phyloP scores from a whole-genome alignment of 2,113 vertebrate species.

The Brachyhypopomus gauderio region DNA sequence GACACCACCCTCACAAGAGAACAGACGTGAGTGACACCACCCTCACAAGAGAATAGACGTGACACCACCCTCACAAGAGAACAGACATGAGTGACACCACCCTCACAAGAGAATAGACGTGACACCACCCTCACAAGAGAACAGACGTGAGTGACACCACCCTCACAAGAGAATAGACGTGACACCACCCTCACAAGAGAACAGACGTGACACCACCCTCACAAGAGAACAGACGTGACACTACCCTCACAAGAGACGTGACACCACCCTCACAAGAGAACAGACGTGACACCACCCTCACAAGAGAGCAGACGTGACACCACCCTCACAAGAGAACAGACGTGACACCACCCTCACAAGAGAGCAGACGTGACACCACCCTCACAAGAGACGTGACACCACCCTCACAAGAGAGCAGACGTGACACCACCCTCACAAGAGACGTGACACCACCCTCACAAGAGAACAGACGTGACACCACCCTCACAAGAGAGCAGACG shows the following conservation, averaged over 20 bases:
- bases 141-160: no score
- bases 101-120: constrained; percentile 53
- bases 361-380: constrained; percentile 56
- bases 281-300: constrained; percentile 51
- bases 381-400: no score
- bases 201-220: constrained; percentile 54
- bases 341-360: constrained; percentile 52
- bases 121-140: constrained; percentile 53
- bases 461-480: constrained; percentile 56
- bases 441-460: no score
- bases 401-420: constrained; percentile 54
- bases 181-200: constrained; percentile 56
- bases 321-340: constrained; percentile 56
- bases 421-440: constrained; percentile 52
- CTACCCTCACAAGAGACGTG: constrained; percentile 51
- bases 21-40: no score
- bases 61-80: constrained; percentile 53
- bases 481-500: no score
- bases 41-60: constrained; percentile 53
- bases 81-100: no score
- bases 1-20: constrained; percentile 53
- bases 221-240: constrained; percentile 55
- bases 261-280: constrained; percentile 57
- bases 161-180: constrained; percentile 53
- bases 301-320: no score